These are phyloP conservation scores for Zelleria hepariella DNA, from an alignment of 2,888 invertebrate species.

Conservation along the genomic window DNA sequence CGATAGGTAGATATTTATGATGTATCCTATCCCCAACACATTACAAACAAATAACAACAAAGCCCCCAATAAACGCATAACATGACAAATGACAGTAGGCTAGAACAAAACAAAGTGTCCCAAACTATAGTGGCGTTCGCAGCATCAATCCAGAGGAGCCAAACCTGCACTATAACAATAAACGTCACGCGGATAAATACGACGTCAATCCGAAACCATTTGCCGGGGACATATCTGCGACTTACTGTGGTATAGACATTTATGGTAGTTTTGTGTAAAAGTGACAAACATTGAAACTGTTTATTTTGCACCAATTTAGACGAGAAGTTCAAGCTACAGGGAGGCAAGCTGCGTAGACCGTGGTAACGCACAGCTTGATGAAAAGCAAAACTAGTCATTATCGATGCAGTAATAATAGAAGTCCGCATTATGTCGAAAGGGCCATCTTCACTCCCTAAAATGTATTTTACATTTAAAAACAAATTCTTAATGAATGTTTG, in stretches of 20 bases:
- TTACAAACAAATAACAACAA: neutral
- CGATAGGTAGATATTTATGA: too few species aligned
- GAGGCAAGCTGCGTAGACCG: too few species aligned
- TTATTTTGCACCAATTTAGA: too few species aligned
- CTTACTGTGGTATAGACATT: conserved; percentile 35
- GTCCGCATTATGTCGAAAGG: too few species aligned
- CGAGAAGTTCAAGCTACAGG: too few species aligned
- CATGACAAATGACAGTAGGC: neutral
- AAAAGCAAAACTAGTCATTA: too few species aligned
- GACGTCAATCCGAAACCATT: conserved; percentile 62
- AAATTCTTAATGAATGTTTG: too few species aligned
- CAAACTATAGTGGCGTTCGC: conserved; percentile 56
- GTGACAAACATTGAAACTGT: neutral
- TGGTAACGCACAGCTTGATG: too few species aligned
- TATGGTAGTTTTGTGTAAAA: neutral
- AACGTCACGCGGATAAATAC: conserved; percentile 59
- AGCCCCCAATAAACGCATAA: neutral
- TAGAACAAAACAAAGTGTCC: conserved; percentile 14
- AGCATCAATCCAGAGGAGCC: conserved; percentile 55
- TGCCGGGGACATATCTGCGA: conserved; percentile 33
- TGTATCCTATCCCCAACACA: neutral
- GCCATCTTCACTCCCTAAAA: too few species aligned
- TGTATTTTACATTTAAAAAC: too few species aligned
- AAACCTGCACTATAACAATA: conserved; percentile 58
- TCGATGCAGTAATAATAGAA: too few species aligned